These are phyloP conservation scores for Acanthochromis polyacanthus DNA, from an alignment of 2,113 vertebrate species.

Conservation along the genomic window DNA sequence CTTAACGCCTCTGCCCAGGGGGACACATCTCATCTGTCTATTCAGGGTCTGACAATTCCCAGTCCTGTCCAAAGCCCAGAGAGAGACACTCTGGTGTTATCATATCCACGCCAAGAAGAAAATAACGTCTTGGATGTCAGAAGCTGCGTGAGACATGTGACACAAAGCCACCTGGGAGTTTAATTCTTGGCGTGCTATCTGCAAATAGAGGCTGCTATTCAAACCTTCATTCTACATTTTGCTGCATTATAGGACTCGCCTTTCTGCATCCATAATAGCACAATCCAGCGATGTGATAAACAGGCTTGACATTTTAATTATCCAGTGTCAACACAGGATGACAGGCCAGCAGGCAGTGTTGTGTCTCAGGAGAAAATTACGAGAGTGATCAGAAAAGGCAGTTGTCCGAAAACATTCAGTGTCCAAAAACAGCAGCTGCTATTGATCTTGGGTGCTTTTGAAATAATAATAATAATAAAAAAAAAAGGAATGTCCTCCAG, in stretches of 20 bases:
- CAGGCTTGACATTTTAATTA: constrained; percentile 41
- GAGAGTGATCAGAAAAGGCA: background rate
- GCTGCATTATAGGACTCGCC: background rate
- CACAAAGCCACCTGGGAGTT: constrained; percentile 12
- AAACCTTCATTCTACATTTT: background rate
- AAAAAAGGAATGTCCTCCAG: no score
- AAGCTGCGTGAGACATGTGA: background rate
- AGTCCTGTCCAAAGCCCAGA: constrained; percentile 14
- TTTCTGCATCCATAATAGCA: constrained; percentile 3
- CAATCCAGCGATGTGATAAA: constrained; percentile 6
- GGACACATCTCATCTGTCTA: constrained; percentile 42
- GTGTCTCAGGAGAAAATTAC: constrained; percentile 6
- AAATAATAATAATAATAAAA: background rate
- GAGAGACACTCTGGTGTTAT: constrained; percentile 3
- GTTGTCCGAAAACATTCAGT: background rate
- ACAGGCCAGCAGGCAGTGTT: constrained; percentile 9
- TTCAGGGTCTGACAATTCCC: constrained; percentile 51
- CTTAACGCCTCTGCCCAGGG: constrained; percentile 50
- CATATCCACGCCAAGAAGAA: constrained; percentile 2
- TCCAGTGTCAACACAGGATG: background rate
- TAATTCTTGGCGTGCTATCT: background rate
- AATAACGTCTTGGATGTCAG: constrained; percentile 8
- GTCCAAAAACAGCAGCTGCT: background rate
- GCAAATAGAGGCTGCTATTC: background rate
- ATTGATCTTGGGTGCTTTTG: background rate